phyloP scores from a whole-genome alignment of 2,797 vertebrate species.

The Anabas testudineus region DNA sequence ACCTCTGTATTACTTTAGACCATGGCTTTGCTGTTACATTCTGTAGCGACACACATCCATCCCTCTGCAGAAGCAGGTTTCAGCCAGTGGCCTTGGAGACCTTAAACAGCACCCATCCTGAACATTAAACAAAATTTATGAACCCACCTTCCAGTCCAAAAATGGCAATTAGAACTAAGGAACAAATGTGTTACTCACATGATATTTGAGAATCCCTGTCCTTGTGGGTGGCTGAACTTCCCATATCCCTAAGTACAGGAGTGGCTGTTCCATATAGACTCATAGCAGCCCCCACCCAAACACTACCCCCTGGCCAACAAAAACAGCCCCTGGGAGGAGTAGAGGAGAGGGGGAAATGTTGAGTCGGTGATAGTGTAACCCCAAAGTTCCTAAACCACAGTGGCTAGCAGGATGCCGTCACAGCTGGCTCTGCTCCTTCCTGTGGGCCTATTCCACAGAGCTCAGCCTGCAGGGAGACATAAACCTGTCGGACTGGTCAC shows the following conservation, averaged over 20 bases:
- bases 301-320: slow-evolving; percentile 80
- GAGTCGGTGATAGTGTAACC: slow-evolving; percentile 77
- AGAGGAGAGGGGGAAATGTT: slow-evolving; percentile 72
- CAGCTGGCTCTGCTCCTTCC: slow-evolving; percentile 84
- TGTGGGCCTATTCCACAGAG: slow-evolving; percentile 77
- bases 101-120: slow-evolving; percentile 79
- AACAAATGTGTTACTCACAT: slow-evolving; percentile 75
- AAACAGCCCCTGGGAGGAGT: slow-evolving; percentile 81
- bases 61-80: slow-evolving; percentile 66
- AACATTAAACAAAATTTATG: slow-evolving; percentile 81
- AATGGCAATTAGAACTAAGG: slow-evolving; percentile 77
- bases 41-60: slow-evolving; percentile 58
- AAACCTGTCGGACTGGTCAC: slow-evolving; percentile 86
- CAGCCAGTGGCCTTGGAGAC: slow-evolving; percentile 79
- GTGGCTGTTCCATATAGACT: slow-evolving; percentile 61
- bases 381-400: slow-evolving; percentile 80
- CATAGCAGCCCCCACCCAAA: slow-evolving; percentile 75
- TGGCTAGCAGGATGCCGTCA: slow-evolving; percentile 82
- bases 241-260: slow-evolving; percentile 71
- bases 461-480: slow-evolving; percentile 80
- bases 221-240: slow-evolving; percentile 75
- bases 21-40: slow-evolving; percentile 63
- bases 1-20: slow-evolving; percentile 71
- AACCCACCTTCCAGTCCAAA: slow-evolving; percentile 75
- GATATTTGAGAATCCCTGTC: slow-evolving; percentile 78